These are phyloP conservation scores for Rhagoletis zephyria DNA, from an alignment of 1,140 invertebrate species.

Conservation along the genomic window DNA sequence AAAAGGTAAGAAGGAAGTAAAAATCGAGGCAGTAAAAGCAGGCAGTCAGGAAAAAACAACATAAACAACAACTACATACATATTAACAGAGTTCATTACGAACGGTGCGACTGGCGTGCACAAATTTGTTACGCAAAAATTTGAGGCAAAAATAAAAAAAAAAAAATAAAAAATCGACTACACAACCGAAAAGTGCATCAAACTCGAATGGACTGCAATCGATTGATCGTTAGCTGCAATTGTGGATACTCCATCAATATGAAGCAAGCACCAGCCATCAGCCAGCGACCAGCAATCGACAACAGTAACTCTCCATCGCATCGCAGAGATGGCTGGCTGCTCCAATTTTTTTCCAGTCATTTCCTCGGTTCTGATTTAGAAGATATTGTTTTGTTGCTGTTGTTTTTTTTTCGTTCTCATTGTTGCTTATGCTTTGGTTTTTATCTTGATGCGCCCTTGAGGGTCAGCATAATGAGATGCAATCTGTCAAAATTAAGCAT, in stretches of 20 bases:
- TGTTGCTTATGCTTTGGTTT: conserved; percentile 11
- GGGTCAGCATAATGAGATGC: conserved; percentile 48
- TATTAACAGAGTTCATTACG: not conserved
- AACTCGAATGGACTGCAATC: conserved; percentile 4
- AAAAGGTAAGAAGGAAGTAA: conserved; percentile 38
- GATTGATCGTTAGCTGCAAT: conserved; percentile 39
- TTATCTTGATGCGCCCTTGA: conserved; percentile 50
- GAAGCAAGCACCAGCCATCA: not conserved
- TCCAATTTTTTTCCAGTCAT: not conserved
- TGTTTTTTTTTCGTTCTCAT: no score
- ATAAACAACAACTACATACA: not conserved
- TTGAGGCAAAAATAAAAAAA: conserved; percentile 4
- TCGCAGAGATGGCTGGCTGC: not conserved
- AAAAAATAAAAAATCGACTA: not conserved
- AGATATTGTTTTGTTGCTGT: not conserved
- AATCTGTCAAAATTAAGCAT: conserved; percentile 51
- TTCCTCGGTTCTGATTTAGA: conserved; percentile 2
- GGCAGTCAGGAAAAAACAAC: not conserved
- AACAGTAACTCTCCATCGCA: not conserved
- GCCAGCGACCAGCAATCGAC: not conserved
- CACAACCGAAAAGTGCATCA: conserved; percentile 30
- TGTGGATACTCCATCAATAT: conserved; percentile 33
- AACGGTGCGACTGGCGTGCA: not conserved
- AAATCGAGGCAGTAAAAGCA: not conserved
- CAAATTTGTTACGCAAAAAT: conserved; percentile 30